phyloP scores from a whole-genome alignment of 2,888 invertebrate genomes.

The Cyclophora albipunctata region DNA sequence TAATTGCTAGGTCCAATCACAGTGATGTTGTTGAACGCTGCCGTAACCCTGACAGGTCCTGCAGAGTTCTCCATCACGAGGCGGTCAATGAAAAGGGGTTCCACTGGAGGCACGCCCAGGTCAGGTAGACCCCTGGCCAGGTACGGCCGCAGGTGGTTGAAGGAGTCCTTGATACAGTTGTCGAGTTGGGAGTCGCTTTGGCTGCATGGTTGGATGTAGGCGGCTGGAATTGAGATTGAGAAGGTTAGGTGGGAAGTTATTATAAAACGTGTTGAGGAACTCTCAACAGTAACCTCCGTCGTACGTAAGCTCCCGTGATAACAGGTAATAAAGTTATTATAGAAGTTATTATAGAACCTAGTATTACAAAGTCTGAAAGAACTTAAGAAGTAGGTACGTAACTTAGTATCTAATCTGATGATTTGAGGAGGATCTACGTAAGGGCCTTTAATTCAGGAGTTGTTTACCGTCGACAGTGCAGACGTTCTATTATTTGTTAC shows the following conservation, averaged over 20 bases:
- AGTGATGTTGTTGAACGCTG: constrained; percentile 83
- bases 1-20: constrained; percentile 86
- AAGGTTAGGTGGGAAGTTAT: not conserved
- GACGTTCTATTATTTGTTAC: no score
- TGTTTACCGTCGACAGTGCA: no score
- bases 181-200: constrained; percentile 80
- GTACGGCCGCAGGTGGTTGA: constrained; percentile 84
- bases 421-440: no score
- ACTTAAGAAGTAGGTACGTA: no score
- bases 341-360: no score
- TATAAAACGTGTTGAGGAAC: no score
- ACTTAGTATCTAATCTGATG: no score
- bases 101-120: constrained; percentile 83
- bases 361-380: no score
- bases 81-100: constrained; percentile 81
- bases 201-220: constrained; percentile 82
- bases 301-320: no score
- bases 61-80: constrained; percentile 86
- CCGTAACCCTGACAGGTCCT: constrained; percentile 83
- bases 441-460: no score
- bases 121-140: constrained; percentile 81
- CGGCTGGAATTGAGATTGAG: constrained; percentile 72
- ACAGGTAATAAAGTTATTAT: no score
- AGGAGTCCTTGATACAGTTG: constrained; percentile 79
- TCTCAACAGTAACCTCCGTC: no score